phyloP scores from a whole-genome alignment of 1,140 invertebrate genomes.

The Magallana ariakensis region DNA sequence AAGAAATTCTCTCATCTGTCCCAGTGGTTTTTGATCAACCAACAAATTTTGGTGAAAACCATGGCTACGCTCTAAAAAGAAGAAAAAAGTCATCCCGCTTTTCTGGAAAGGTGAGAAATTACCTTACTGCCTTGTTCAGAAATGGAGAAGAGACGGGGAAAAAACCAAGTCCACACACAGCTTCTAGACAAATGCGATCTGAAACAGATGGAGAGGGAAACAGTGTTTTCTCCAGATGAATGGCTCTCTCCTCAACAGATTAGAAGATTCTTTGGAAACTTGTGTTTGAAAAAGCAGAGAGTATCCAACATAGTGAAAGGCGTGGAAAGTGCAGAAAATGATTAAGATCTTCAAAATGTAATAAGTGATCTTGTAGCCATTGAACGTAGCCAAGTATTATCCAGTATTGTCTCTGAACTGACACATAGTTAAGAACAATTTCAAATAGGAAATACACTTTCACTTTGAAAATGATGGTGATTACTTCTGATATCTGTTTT shows the following conservation, averaged over 20 bases:
- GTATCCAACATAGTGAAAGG: not conserved
- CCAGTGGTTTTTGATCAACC: not conserved
- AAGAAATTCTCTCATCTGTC: not conserved
- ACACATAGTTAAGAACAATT: too few species aligned
- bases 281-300: not conserved
- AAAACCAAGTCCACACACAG: not conserved
- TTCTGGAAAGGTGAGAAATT: not conserved
- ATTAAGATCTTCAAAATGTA: too few species aligned
- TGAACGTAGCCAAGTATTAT: too few species aligned
- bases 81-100: not conserved
- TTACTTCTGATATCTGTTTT: too few species aligned
- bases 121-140: not conserved
- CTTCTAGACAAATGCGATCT: not conserved
- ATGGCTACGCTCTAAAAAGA: not conserved
- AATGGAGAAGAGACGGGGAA: not conserved
- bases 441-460: too few species aligned
- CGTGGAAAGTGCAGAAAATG: too few species aligned
- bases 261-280: not conserved
- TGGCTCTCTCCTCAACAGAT: slow-evolving; percentile 5
- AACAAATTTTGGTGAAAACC: too few species aligned
- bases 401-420: too few species aligned
- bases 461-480: too few species aligned
- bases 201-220: not conserved
- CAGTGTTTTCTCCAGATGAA: not conserved
- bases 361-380: too few species aligned